phyloP scores from a whole-genome alignment of 2,113 vertebrate species.

The Myrmecophaga tridactyla region DNA sequence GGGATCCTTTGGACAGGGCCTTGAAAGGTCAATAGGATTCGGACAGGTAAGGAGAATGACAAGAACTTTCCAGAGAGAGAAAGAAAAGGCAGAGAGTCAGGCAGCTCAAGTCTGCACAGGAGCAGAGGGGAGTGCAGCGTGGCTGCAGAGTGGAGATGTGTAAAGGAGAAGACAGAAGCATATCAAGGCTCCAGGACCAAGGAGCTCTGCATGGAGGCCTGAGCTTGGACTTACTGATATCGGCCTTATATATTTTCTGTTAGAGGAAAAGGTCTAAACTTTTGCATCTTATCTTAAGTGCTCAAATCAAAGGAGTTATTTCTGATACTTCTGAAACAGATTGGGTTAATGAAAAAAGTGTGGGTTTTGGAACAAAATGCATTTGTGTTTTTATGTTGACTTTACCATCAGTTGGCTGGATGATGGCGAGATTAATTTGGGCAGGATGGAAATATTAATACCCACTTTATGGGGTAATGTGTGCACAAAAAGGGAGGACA shows the following conservation, averaged over 20 bases:
- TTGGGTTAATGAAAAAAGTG: not conserved
- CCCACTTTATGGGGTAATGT: fast-evolving
- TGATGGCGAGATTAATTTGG: fast-evolving
- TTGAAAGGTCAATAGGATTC: not conserved
- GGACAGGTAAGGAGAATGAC: not conserved
- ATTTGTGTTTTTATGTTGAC: not conserved
- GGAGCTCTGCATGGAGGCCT: fast-evolving
- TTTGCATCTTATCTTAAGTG: fast-evolving
- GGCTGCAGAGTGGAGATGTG: not conserved
- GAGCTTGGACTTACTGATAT: fast-evolving
- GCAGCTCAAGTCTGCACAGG: fast-evolving
- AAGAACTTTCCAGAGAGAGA: too few relatives aligned
- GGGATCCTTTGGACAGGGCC: not conserved
- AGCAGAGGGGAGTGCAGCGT: not conserved
- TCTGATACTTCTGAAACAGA: not conserved
- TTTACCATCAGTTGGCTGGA: not conserved
- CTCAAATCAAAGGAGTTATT: not conserved
- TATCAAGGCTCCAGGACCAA: too few relatives aligned
- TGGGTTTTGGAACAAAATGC: fast-evolving
- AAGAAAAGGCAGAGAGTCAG: not conserved
- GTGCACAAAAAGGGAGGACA: fast-evolving
- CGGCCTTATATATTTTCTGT: fast-evolving
- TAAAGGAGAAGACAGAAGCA: too few relatives aligned
- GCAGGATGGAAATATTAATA: not conserved
- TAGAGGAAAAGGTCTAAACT: too few relatives aligned